Percentiles rank a stretch among this genome's conserved stretches.
Conservation (phyloP, 2,797 vertebrate species). For the Sciurus vulgaris region DNA sequence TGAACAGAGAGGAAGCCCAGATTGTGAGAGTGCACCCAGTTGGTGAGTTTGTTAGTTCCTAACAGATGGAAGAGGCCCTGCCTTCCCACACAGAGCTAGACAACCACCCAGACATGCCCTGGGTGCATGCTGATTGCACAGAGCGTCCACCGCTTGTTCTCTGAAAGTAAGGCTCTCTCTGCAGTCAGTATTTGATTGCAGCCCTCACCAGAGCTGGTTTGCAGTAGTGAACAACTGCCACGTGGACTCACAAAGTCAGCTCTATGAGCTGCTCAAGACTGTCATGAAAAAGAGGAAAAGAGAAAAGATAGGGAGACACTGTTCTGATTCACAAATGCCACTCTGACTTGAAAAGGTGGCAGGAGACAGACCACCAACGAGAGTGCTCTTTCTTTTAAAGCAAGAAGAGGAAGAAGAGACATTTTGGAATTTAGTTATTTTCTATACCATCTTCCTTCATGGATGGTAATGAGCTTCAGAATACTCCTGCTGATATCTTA, state of each 20-base stretch:
- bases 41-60: background rate
- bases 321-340: background rate
- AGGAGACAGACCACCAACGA: background rate
- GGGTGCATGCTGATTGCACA: background rate
- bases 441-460: background rate
- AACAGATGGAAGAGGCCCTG: constrained; percentile 28
- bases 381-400: background rate
- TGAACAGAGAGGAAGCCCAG: background rate
- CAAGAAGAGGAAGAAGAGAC: background rate
- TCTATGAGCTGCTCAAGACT: background rate
- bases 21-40: background rate
- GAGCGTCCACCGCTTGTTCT: background rate
- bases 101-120: background rate
- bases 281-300: background rate
- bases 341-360: background rate
- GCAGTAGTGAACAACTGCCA: background rate
- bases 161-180: background rate
- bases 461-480: background rate
- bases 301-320: background rate
- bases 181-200: background rate
- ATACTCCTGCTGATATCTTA: background rate
- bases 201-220: background rate
- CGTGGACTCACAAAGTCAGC: background rate
- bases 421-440: background rate
- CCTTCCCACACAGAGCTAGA: background rate